phyloP scores from a whole-genome alignment of 2,888 invertebrate genomes.

The Agrilus cyanescens region DNA sequence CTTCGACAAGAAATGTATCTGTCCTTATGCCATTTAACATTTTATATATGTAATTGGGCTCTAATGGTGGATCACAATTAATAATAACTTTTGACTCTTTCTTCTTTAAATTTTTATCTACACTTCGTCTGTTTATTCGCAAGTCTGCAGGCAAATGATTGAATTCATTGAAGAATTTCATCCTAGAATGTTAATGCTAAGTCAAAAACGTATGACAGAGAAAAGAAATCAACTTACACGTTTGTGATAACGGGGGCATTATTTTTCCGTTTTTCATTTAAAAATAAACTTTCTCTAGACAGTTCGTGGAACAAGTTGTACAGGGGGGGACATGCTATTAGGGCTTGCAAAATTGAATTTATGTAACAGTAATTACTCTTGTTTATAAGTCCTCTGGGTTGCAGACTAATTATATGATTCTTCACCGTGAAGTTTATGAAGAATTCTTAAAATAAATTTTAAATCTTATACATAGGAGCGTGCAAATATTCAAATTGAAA shows the following conservation, averaged over 20 bases:
- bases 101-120: constrained; percentile 40
- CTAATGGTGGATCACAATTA: constrained; percentile 69
- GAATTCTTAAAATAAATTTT: constrained; percentile 1
- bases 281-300: constrained; percentile 48
- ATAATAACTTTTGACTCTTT: constrained; percentile 36
- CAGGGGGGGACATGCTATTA: constrained; percentile 90
- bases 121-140: constrained; percentile 34
- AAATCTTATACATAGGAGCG: too few relatives aligned
- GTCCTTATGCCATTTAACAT: constrained; percentile 67
- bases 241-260: constrained; percentile 80
- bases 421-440: constrained; percentile 44
- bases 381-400: constrained; percentile 86
- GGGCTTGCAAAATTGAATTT: constrained; percentile 87
- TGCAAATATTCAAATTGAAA: too few relatives aligned
- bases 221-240: constrained; percentile 59
- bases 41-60: constrained; percentile 78
- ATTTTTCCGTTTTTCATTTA: constrained; percentile 39
- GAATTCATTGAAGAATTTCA: constrained; percentile 70
- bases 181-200: constrained; percentile 37
- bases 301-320: constrained; percentile 79
- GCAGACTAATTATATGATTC: constrained; percentile 64
- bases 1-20: constrained; percentile 65
- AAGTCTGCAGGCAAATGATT: constrained; percentile 49
- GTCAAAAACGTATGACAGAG: constrained; percentile 3
- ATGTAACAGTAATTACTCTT: constrained; percentile 94